A percentile compares a stretch with the other conserved stretches of the same genome.
Conservation (phyloP, 1,140 invertebrate species). For the Microplitis demolitor region DNA sequence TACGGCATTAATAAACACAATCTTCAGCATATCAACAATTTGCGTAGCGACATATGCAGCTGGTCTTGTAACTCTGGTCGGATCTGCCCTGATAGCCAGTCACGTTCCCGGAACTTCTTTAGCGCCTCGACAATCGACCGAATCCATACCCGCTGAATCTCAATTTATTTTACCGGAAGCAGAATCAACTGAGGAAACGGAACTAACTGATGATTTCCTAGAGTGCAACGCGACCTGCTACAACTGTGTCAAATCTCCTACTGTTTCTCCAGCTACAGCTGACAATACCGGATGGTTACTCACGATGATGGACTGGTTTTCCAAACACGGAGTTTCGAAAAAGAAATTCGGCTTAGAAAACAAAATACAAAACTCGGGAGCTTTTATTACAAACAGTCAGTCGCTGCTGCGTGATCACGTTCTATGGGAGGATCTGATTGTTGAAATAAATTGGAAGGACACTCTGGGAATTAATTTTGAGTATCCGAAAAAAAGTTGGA, state of each 20-base stretch:
- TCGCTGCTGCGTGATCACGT: conserved; percentile 8
- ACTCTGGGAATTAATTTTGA: conserved; percentile 39
- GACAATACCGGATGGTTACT: conserved; percentile 50
- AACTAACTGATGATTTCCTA: neutral
- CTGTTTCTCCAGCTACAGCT: neutral
- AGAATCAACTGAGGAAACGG: too few relatives aligned
- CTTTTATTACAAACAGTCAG: conserved; percentile 26
- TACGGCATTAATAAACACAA: conserved; percentile 61
- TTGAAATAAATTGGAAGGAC: conserved; percentile 46
- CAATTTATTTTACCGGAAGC: neutral
- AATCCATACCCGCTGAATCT: neutral
- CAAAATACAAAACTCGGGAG: neutral
- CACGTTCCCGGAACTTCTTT: conserved; percentile 61
- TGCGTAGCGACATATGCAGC: conserved; percentile 74
- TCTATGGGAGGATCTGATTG: conserved; percentile 32
- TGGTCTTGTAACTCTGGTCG: conserved; percentile 72
- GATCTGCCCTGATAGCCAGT: conserved; percentile 70
- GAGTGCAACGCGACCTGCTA: conserved; percentile 22
- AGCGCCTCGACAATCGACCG: conserved; percentile 21
- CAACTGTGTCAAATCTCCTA: conserved; percentile 11
- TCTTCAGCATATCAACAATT: conserved; percentile 68
- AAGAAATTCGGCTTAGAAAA: neutral
- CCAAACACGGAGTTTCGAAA: conserved; percentile 17
- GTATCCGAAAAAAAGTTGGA: conserved; percentile 40
- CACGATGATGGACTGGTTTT: conserved; percentile 60